These are phyloP conservation scores for Ariopsis seemanni DNA, from an alignment of 2,113 vertebrate species.

Conservation along the genomic window DNA sequence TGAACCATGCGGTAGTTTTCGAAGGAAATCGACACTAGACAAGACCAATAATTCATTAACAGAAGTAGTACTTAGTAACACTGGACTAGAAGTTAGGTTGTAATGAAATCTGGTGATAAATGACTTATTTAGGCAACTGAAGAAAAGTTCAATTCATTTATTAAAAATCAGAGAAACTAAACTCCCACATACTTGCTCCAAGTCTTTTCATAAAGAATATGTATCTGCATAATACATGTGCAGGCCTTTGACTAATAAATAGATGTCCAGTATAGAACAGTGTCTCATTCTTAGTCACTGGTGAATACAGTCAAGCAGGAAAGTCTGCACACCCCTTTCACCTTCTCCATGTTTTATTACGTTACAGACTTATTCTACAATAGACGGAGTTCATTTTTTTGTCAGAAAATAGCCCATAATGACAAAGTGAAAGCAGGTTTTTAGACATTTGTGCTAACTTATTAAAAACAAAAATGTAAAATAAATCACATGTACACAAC, in stretches of 20 bases:
- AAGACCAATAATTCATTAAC: slow-evolving; percentile 36
- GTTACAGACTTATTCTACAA: too few relatives aligned
- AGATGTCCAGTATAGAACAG: not conserved
- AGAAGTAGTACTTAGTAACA: not conserved
- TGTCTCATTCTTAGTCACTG: not conserved
- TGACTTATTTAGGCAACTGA: not conserved
- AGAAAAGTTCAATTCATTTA: not conserved
- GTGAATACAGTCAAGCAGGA: too few relatives aligned
- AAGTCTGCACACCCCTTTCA: too few relatives aligned
- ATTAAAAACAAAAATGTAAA: too few relatives aligned
- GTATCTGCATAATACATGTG: not conserved
- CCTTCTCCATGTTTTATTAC: too few relatives aligned
- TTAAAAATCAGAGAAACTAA: not conserved
- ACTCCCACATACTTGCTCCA: not conserved
- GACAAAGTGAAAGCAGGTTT: too few relatives aligned
- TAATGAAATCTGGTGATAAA: not conserved
- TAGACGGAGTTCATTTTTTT: too few relatives aligned
- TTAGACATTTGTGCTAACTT: too few relatives aligned
- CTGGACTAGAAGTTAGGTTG: not conserved
- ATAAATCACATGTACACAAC: too few relatives aligned
- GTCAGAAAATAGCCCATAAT: too few relatives aligned
- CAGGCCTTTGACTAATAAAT: not conserved
- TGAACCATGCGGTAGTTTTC: slow-evolving; percentile 97
- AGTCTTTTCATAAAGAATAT: not conserved
- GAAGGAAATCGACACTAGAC: slow-evolving; percentile 91